These are phyloP conservation scores for Podarcis cretensis DNA, from an alignment of 2,113 vertebrate genomes.

Conservation along the genomic window DNA sequence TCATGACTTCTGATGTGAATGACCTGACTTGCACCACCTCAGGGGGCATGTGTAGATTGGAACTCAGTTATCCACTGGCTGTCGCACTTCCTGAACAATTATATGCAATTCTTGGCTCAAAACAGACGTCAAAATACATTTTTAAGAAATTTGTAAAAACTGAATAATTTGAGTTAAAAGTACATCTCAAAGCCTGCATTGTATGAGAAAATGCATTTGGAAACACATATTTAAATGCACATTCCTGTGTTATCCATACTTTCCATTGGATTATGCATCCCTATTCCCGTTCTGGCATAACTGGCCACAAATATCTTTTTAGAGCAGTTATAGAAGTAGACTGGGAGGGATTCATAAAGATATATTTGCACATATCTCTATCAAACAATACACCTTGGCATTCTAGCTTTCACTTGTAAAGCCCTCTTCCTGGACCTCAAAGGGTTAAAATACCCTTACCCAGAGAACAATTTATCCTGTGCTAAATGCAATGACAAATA, in stretches of 20 bases:
- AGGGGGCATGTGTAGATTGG: not conserved
- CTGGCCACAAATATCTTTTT: not conserved
- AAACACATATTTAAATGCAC: not conserved
- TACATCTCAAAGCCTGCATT: not conserved
- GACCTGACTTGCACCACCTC: not conserved
- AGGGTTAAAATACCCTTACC: constrained; percentile 90
- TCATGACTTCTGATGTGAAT: not conserved
- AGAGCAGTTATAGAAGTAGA: not conserved
- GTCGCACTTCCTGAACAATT: not conserved
- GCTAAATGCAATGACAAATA: constrained; percentile 98
- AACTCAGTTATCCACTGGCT: not conserved
- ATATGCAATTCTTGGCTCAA: not conserved
- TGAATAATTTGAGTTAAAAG: not conserved
- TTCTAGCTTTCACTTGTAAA: constrained; percentile 61
- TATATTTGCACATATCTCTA: not conserved
- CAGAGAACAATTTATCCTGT: constrained; percentile 89
- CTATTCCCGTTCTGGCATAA: not conserved
- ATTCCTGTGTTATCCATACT: not conserved
- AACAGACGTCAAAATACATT: not conserved
- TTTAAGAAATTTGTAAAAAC: not conserved
- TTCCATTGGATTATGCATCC: not conserved
- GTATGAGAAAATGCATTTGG: not conserved
- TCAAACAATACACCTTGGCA: constrained; percentile 57
- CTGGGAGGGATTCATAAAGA: not conserved
- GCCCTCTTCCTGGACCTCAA: constrained; percentile 74